phyloP scores from a whole-genome alignment of 2,888 invertebrate species.

The Dioctria linearis region DNA sequence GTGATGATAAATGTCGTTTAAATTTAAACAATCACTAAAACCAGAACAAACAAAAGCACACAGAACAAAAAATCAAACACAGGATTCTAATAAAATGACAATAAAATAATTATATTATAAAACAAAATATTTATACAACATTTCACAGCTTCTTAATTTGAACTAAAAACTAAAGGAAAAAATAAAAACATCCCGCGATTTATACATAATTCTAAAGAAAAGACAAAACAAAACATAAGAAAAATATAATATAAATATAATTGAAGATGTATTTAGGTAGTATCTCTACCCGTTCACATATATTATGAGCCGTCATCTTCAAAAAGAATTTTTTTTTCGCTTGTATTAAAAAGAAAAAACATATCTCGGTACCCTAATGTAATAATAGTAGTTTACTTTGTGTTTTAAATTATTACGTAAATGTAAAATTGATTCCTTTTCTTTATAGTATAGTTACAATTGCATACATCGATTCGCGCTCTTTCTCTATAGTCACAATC shows the following conservation, averaged over 20 bases:
- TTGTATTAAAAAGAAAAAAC: conserved; percentile 13
- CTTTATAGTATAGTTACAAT: conserved; percentile 16
- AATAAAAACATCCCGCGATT: conserved; percentile 39
- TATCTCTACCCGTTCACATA: too few species aligned
- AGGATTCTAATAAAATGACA: conserved; percentile 37
- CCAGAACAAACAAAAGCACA: background rate
- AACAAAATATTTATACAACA: conserved; percentile 54
- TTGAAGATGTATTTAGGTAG: too few species aligned
- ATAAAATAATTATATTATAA: conserved; percentile 52
- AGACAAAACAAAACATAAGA: conserved; percentile 9
- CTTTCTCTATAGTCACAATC: conserved; percentile 20
- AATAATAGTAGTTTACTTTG: background rate
- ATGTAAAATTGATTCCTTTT: conserved; percentile 9
- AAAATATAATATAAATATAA: conserved; percentile 5
- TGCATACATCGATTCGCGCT: conserved; percentile 19
- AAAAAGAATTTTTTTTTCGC: too few species aligned
- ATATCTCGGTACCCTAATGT: conserved; percentile 20
- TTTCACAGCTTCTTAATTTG: conserved; percentile 57
- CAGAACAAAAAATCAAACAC: conserved; percentile 30
- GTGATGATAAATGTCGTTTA: too few species aligned
- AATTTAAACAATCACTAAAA: background rate
- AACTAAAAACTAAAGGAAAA: conserved; percentile 54
- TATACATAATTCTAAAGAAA: background rate
- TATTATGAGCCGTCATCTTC: too few species aligned
- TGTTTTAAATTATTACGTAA: background rate